Percentiles rank a stretch among this genome's conserved stretches.
phyloP scores from a whole-genome alignment of 2,797 vertebrate genomes.

The Trachops cirrhosus region DNA sequence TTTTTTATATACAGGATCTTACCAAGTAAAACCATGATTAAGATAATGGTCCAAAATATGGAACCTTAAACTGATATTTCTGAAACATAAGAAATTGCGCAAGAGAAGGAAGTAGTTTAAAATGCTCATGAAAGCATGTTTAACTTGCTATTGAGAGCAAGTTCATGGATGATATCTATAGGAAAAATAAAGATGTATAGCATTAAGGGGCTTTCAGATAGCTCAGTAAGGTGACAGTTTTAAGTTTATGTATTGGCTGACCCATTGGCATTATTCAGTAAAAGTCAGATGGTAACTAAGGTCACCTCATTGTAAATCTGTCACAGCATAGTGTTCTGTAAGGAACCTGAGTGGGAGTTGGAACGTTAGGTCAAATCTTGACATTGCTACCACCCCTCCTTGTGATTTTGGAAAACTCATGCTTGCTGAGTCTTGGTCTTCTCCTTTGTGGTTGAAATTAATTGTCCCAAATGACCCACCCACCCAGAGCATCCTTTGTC shows the following conservation, averaged over 20 bases:
- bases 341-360: neutral
- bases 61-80: neutral
- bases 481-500: neutral
- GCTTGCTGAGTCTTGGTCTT: neutral
- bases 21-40: slow-evolving; percentile 16
- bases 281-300: neutral
- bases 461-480: neutral
- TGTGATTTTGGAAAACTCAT: neutral
- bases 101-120: neutral
- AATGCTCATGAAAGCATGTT: neutral
- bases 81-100: neutral
- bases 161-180: neutral
- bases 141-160: neutral
- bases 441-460: neutral
- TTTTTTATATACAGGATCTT: neutral
- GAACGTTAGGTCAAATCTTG: neutral
- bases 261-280: neutral
- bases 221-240: neutral
- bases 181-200: neutral
- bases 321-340: neutral
- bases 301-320: neutral
- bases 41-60: neutral
- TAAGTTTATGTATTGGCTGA: neutral
- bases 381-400: neutral
- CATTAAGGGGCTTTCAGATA: neutral